These are phyloP conservation scores for Zoanthus sansibaricus DNA, from an alignment of 92 coral and sea anemone genomes.

Conservation along the genomic window DNA sequence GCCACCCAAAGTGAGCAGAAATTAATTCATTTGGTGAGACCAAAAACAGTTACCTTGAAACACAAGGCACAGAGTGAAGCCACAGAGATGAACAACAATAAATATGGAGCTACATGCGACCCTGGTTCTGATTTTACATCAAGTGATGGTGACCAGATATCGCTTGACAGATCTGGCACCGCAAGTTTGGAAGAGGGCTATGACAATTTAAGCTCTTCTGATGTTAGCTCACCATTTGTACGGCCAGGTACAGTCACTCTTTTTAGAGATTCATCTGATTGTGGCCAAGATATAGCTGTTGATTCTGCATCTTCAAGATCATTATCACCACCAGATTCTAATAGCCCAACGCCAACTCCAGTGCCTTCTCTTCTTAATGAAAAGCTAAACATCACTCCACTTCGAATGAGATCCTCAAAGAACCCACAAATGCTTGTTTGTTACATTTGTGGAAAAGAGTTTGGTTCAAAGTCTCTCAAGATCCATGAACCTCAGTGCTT, in stretches of 20 bases:
- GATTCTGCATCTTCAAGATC: slow-evolving; percentile 38
- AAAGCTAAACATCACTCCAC: slow-evolving; percentile 44
- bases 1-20: slow-evolving; percentile 65
- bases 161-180: slow-evolving; percentile 32
- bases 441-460: slow-evolving; percentile 96
- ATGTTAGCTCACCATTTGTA: slow-evolving; percentile 3
- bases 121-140: neutral
- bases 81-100: slow-evolving; percentile 40
- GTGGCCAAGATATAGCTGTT: slow-evolving; percentile 1
- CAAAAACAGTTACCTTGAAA: slow-evolving; percentile 59
- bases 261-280: slow-evolving; percentile 53
- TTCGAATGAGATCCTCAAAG: slow-evolving; percentile 71
- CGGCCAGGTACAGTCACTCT: slow-evolving; percentile 46
- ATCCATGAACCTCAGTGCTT: slow-evolving; percentile 98
- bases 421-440: slow-evolving; percentile 88
- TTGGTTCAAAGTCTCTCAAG: slow-evolving; percentile 88
- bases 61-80: slow-evolving; percentile 9
- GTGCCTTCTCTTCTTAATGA: slow-evolving; percentile 39
- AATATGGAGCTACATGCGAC: slow-evolving; percentile 3
- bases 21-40: slow-evolving; percentile 56
- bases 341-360: slow-evolving; percentile 39
- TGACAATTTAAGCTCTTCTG: neutral
- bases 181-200: slow-evolving; percentile 28
- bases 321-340: slow-evolving; percentile 27
- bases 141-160: neutral